Evolutionary conservation across 2,888 invertebrate genomes (phyloP).

Genomic region (Apamea epomidion): DNA sequence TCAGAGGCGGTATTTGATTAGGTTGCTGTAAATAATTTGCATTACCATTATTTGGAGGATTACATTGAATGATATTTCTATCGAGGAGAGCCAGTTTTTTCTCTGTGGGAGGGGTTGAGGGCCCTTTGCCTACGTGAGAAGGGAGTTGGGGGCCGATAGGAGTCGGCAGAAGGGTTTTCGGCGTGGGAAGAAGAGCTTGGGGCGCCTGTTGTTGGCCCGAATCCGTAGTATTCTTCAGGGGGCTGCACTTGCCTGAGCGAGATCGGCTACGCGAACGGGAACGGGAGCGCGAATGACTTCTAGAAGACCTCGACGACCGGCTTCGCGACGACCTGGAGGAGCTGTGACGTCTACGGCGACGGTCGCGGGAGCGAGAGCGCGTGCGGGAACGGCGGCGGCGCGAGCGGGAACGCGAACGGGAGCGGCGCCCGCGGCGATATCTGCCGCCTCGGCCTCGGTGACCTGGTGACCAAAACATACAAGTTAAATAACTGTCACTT

Average conservation of each 20-base stretch:
- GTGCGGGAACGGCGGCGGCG: constrained; percentile 78
- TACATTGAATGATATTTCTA: constrained; percentile 61
- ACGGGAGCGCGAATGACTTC: constrained; percentile 83
- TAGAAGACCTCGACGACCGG: constrained; percentile 84
- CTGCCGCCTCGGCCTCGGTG: constrained; percentile 86
- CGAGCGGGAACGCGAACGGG: constrained; percentile 81
- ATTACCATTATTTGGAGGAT: constrained; percentile 63
- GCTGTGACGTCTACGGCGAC: constrained; percentile 86
- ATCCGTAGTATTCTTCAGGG: constrained; percentile 79
- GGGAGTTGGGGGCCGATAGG: constrained; percentile 82
- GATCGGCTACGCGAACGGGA: constrained; percentile 87
- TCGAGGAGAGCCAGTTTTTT: constrained; percentile 37
- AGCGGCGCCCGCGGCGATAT: constrained; percentile 81
- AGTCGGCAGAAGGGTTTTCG: constrained; percentile 77
- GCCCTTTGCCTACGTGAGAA: constrained; percentile 70
- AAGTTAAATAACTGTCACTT: not conserved
- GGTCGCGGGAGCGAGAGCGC: constrained; percentile 80
- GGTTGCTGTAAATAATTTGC: constrained; percentile 69
- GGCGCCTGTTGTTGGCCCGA: constrained; percentile 78
- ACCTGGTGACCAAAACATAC: constrained; percentile 70
- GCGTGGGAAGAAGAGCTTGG: constrained; percentile 77
- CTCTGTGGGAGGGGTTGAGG: constrained; percentile 70
- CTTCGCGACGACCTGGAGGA: constrained; percentile 86
- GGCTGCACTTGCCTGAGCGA: constrained; percentile 90
- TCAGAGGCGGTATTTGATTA: constrained; percentile 83